Conservation (phyloP, 2,888 invertebrate species). For the Stenichneumon culpator region DNA sequence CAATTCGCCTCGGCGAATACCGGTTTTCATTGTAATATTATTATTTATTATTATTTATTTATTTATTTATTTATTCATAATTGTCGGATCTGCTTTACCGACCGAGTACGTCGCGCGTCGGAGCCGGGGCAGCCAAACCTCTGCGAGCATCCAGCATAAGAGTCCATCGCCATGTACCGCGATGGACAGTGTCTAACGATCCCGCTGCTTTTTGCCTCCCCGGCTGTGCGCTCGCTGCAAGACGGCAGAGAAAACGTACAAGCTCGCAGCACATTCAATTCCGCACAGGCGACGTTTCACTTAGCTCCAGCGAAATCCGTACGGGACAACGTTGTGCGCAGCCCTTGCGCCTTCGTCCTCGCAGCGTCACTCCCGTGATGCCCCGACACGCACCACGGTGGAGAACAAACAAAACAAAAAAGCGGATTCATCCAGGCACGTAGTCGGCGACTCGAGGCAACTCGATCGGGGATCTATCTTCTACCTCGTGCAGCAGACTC, state of each 20-base stretch:
- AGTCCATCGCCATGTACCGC: constrained; percentile 40
- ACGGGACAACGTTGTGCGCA: constrained; percentile 44
- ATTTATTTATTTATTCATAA: too few relatives aligned
- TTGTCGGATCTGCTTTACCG: too few relatives aligned
- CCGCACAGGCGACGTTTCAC: constrained; percentile 65
- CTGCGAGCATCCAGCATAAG: background rate
- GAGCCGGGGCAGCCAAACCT: background rate
- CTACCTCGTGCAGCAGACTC: constrained; percentile 2
- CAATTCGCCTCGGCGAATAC: background rate
- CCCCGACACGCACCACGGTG: constrained; percentile 50
- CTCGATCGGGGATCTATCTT: constrained; percentile 56
- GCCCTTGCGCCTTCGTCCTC: constrained; percentile 27
- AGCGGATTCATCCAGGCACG: constrained; percentile 59
- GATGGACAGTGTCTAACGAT: constrained; percentile 62
- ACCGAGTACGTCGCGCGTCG: background rate
- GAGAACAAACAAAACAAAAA: constrained; percentile 43
- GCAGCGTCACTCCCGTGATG: constrained; percentile 49
- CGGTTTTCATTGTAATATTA: background rate
- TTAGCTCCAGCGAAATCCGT: constrained; percentile 62
- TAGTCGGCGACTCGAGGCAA: constrained; percentile 13
- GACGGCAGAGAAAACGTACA: constrained; percentile 55
- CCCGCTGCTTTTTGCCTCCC: constrained; percentile 58
- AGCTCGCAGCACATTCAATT: constrained; percentile 40
- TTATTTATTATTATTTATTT: too few relatives aligned
- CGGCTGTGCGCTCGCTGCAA: constrained; percentile 32